Conservation (phyloP, 2,888 invertebrate genomes). For the Troilus luridus region DNA sequence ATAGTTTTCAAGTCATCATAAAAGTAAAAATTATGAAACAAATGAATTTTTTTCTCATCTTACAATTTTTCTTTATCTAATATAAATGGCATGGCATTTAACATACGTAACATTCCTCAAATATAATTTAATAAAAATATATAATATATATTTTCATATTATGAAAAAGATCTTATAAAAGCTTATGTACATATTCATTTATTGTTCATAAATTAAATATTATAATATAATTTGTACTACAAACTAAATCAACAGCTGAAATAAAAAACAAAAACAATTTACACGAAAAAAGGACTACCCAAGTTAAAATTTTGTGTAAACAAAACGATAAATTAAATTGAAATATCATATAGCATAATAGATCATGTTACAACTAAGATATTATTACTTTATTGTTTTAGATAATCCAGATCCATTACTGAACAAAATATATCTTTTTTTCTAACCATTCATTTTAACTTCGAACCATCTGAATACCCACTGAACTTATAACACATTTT, state of each 20-base stretch:
- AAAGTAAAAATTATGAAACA: not conserved
- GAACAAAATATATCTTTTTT: not conserved
- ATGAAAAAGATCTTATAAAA: not conserved
- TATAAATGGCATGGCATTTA: not conserved
- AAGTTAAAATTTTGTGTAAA: not conserved
- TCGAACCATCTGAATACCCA: not conserved
- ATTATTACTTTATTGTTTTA: not conserved
- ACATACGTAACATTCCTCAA: not conserved
- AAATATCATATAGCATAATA: not conserved
- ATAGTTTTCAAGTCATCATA: not conserved
- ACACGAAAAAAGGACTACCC: not conserved
- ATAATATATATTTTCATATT: not conserved
- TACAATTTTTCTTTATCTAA: not conserved
- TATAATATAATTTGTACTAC: slow-evolving; percentile 9
- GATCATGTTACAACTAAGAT: not conserved
- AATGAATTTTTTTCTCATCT: not conserved
- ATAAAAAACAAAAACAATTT: not conserved
- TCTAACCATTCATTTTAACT: not conserved
- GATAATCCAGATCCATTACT: not conserved
- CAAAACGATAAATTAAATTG: not conserved
- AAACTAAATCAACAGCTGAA: not conserved
- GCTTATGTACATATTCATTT: not conserved
- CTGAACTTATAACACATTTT: not conserved
- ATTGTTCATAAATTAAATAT: not conserved
- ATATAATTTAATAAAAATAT: not conserved